These are phyloP conservation scores for Ophioninae sp. DNA, from an alignment of 2,888 invertebrate genomes.

Conservation along the genomic window DNA sequence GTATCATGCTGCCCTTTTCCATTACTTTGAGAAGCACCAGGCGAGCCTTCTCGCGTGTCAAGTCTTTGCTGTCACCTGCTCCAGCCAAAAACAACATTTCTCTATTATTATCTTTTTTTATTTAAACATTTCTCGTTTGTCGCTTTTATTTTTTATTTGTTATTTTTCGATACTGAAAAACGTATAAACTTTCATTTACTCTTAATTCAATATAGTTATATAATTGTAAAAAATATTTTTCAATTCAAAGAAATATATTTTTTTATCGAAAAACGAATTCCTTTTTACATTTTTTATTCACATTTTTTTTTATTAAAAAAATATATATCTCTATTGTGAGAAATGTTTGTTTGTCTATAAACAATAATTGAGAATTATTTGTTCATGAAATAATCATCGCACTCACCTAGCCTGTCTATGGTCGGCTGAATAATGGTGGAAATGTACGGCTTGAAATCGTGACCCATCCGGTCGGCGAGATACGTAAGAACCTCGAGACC, in stretches of 20 bases:
- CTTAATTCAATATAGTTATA: no score
- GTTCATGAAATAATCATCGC: neutral
- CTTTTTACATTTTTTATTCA: no score
- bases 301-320: no score
- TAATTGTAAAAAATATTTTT: no score
- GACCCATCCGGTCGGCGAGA: slow-evolving; percentile 92
- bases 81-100: neutral
- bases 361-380: no score
- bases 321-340: no score
- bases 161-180: neutral
- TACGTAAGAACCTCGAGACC: slow-evolving; percentile 94
- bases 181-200: no score
- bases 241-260: no score
- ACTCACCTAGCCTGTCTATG: slow-evolving; percentile 88
- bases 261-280: no score
- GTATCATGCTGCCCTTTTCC: slow-evolving; percentile 87
- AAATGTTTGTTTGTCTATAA: no score
- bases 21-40: slow-evolving; percentile 87
- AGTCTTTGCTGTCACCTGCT: slow-evolving; percentile 85
- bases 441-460: slow-evolving; percentile 93
- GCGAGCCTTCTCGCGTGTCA: slow-evolving; percentile 89
- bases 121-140: no score
- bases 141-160: neutral
- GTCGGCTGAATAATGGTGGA: slow-evolving; percentile 91
- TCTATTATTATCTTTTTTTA: neutral